Evolutionary conservation across 2,797 vertebrate genomes (phyloP), one percentile per base, ranked within the genome.

Genomic region (Sus cebifrons): DNA sequence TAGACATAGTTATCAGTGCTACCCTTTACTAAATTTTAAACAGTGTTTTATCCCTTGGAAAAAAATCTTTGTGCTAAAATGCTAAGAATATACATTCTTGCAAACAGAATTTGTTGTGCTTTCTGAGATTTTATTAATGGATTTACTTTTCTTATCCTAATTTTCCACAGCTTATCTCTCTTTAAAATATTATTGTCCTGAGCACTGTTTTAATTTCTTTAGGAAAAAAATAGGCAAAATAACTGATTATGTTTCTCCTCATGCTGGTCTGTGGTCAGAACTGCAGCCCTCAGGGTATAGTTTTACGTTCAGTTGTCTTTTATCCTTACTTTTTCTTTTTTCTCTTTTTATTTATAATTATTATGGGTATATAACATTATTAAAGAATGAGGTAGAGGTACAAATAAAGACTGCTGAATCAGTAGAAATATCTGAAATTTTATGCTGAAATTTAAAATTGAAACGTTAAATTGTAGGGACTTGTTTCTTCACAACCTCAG

Each of bases 391-490:
- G 18, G 9, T 44, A n/a, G 11, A 82, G 1, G 23, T 68, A 70
- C 82, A 83, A 84, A 65, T 56, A 58, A 89, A 86, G 3, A 44
- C 9, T 75, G 13, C 14, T 54, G 2, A 64, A 29, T 84, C 32
- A 70, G 44, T 21, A 92, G 18, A 78, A 5, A 65, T 75, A 91
- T 40, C 94, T 77, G 13, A 87, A 78, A 36, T 79, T 87, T 84
- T 81, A 60, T 49, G 60, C 3, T 67, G 5, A 75, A 87, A 87
- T 92, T 87, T 94, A 71, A 87, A 68, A 88, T 64, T 23, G 23
- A 71, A 88, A 73, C 58, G 73, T 54, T 8, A 89, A 14, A 78
- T 65, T 71, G 5, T 65, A 6, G 3, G 27, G 4, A 12, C 15
- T 36, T 81, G 21, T 13, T 92, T 87, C 12, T 79, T 9, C 65